Evolutionary conservation across 1,140 invertebrate genomes (phyloP).

Genomic region (Maniola jurtina): DNA sequence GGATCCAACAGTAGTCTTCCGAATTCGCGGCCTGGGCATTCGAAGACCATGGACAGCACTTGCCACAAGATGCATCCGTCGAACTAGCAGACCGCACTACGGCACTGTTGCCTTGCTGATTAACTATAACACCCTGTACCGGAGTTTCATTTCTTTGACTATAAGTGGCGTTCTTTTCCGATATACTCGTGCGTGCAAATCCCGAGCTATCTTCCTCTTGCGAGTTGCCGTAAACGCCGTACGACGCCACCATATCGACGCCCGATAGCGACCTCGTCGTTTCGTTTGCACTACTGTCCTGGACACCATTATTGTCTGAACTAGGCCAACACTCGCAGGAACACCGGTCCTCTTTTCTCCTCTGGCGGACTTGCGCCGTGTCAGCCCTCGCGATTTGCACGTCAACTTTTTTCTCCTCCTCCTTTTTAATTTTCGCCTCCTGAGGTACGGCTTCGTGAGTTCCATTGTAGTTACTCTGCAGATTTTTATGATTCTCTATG

Average conservation of each 20-base stretch:
- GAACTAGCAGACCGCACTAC: conserved; percentile 60
- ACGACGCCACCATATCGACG: conserved; percentile 77
- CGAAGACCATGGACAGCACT: conserved; percentile 55
- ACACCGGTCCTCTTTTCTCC: conserved; percentile 74
- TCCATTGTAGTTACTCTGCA: conserved; percentile 60
- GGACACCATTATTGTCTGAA: conserved; percentile 63
- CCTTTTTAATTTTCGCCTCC: conserved; percentile 74
- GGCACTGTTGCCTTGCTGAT: conserved; percentile 75
- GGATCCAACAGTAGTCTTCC: conserved; percentile 72
- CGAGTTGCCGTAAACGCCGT: conserved; percentile 74
- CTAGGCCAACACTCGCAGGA: conserved; percentile 78
- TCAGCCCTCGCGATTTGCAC: conserved; percentile 56
- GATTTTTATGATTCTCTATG: conserved; percentile 76
- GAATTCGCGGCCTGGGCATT: conserved; percentile 60
- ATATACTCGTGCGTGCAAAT: conserved; percentile 55
- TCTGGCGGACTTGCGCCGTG: conserved; percentile 56
- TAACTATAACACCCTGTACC: conserved; percentile 75
- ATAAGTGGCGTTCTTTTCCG: conserved; percentile 64
- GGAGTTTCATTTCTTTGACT: conserved; percentile 65
- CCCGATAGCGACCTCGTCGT: conserved; percentile 70
- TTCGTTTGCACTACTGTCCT: conserved; percentile 55
- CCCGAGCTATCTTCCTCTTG: conserved; percentile 76
- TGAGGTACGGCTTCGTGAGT: conserved; percentile 55
- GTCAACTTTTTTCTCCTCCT: conserved; percentile 71
- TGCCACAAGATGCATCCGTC: conserved; percentile 47